phyloP scores from a whole-genome alignment of 2,113 vertebrate species.

The Ictalurus punctatus region DNA sequence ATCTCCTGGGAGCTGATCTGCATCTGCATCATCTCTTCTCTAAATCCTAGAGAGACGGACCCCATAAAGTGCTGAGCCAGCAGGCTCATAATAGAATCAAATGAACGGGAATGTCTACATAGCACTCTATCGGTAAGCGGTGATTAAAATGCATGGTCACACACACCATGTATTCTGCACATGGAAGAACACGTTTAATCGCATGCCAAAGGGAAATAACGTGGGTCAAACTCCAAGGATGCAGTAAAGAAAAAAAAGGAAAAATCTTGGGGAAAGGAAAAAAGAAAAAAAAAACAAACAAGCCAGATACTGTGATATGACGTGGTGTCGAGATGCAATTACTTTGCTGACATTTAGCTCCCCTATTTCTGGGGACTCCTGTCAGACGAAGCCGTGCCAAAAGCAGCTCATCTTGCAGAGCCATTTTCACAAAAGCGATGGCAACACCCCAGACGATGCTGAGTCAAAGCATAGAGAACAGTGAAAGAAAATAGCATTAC shows the following conservation, averaged over 20 bases:
- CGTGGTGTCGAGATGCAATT: constrained; percentile 39
- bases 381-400: constrained; percentile 8
- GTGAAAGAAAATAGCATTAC: constrained; percentile 8
- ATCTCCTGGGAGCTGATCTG: constrained; percentile 13
- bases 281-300: background rate
- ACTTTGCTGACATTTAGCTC: constrained; percentile 47
- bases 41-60: constrained; percentile 1
- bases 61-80: constrained; percentile 17
- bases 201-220: background rate
- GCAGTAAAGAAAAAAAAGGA: background rate
- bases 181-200: constrained; percentile 5
- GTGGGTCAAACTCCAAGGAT: constrained; percentile 8
- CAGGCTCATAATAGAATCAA: background rate
- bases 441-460: background rate
- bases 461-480: background rate
- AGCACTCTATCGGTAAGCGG: background rate
- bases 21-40: constrained; percentile 22
- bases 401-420: constrained; percentile 42
- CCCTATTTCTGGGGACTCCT: constrained; percentile 29
- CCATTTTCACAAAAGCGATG: constrained; percentile 32
- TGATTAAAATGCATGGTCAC: constrained; percentile 18
- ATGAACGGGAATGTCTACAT: background rate
- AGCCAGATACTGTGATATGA: constrained; percentile 20
- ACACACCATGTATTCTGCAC: background rate
- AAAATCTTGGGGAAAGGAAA: background rate